Evolutionary conservation across 2,888 invertebrate species (phyloP).

Genomic region (Pterostichus niger): DNA sequence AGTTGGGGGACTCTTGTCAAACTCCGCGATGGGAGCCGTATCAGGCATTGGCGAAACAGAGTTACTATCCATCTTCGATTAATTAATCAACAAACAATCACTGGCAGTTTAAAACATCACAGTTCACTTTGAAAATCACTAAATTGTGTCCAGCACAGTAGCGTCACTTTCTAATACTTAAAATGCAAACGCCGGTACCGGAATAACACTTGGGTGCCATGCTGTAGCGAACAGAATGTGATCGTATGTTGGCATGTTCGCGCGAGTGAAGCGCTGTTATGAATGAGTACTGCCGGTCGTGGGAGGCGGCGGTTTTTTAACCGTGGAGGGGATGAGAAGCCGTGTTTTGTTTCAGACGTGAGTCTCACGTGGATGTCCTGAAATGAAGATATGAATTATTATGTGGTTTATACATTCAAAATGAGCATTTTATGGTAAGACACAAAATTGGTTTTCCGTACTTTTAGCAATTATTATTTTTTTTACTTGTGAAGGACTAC

Average conservation of each 20-base stretch:
- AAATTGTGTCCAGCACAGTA: background rate
- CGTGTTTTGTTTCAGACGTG: constrained; percentile 23
- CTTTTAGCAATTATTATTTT: too few species aligned
- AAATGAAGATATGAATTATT: constrained; percentile 55
- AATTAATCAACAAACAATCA: constrained; percentile 9
- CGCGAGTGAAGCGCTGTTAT: constrained; percentile 34
- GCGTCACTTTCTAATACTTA: constrained; percentile 32
- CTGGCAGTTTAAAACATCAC: constrained; percentile 13
- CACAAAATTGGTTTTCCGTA: too few species aligned
- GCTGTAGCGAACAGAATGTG: constrained; percentile 17
- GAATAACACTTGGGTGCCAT: constrained; percentile 42
- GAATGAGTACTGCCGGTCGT: constrained; percentile 36
- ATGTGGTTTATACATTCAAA: background rate
- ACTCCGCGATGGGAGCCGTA: constrained; percentile 85
- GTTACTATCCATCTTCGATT: constrained; percentile 81
- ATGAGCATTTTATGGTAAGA: too few species aligned
- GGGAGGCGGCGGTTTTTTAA: constrained; percentile 2
- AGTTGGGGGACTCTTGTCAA: constrained; percentile 85
- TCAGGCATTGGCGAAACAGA: constrained; percentile 85
- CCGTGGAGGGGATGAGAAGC: constrained; percentile 22
- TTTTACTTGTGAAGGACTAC: too few species aligned
- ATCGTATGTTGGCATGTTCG: constrained; percentile 31
- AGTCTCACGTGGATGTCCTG: constrained; percentile 58
- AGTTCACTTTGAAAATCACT: constrained; percentile 14
- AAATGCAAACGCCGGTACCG: background rate